These are phyloP conservation scores for Plebejus anna DNA, from an alignment of 2,888 invertebrate species.

Conservation along the genomic window DNA sequence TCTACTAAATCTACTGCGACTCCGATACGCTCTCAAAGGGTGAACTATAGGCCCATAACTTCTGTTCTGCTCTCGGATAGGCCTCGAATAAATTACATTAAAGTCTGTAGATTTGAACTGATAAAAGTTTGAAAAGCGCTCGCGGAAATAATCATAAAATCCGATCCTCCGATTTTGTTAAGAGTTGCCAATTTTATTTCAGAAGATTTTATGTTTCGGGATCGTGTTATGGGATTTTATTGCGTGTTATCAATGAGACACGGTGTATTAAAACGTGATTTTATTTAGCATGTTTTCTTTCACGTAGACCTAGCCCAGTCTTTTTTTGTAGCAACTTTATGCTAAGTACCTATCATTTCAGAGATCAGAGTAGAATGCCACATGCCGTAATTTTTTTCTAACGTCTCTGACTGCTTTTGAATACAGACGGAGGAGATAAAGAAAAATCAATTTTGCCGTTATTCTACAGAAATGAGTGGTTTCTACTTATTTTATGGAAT, in stretches of 20 bases:
- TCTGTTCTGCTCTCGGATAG: slow-evolving; percentile 45
- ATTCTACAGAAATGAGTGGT: too few relatives aligned
- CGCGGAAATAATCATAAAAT: slow-evolving; percentile 43
- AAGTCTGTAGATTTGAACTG: slow-evolving; percentile 50
- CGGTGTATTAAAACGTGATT: not conserved
- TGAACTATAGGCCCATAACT: slow-evolving; percentile 53
- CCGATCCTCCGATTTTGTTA: slow-evolving; percentile 38
- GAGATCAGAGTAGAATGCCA: too few relatives aligned
- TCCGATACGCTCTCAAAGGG: slow-evolving; percentile 50
- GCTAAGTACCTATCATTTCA: too few relatives aligned
- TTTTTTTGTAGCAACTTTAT: not conserved
- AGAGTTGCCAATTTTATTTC: slow-evolving; percentile 37
- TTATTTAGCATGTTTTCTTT: not conserved
- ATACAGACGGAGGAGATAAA: too few relatives aligned
- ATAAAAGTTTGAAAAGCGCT: slow-evolving; percentile 51
- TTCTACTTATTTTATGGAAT: not conserved
- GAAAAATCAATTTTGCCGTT: too few relatives aligned
- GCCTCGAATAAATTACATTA: slow-evolving; percentile 51
- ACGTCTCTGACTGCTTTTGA: too few relatives aligned
- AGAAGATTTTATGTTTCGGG: slow-evolving; percentile 36
- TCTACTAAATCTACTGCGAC: slow-evolving; percentile 50
- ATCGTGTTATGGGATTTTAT: slow-evolving; percentile 21
- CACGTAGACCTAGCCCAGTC: not conserved
- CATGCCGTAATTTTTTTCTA: too few relatives aligned
- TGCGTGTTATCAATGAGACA: not conserved